Conservation (phyloP, 2,797 vertebrate genomes). For the Pygocentrus nattereri region DNA sequence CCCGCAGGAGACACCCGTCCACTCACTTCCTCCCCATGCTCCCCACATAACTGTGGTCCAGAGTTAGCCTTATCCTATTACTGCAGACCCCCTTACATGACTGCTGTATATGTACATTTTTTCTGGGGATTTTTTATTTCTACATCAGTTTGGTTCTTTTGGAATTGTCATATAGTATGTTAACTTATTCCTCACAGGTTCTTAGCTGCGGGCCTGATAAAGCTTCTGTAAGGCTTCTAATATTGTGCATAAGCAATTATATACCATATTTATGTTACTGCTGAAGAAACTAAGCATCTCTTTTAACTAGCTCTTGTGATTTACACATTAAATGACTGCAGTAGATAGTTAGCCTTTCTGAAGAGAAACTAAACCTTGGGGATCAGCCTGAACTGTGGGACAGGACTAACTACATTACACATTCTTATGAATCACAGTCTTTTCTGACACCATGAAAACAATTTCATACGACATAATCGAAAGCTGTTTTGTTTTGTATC, state of each 20-base stretch:
- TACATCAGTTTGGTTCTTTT: slow-evolving; percentile 26
- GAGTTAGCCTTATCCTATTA: slow-evolving; percentile 55
- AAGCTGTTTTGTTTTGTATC: not conserved
- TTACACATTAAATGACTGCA: not conserved
- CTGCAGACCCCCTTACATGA: slow-evolving; percentile 62
- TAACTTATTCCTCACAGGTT: slow-evolving; percentile 71
- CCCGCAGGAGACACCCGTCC: slow-evolving; percentile 86
- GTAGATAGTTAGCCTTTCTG: slow-evolving; percentile 10
- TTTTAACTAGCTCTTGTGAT: slow-evolving; percentile 19
- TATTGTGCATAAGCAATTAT: slow-evolving; percentile 61
- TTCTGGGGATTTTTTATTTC: slow-evolving; percentile 62
- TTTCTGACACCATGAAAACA: slow-evolving; percentile 1
- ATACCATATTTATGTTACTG: slow-evolving; percentile 34
- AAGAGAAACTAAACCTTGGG: not conserved
- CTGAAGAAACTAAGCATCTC: slow-evolving; percentile 13
- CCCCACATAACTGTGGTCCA: slow-evolving; percentile 76
- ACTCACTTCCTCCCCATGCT: slow-evolving; percentile 94
- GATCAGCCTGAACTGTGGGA: not conserved
- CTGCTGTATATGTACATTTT: slow-evolving; percentile 76
- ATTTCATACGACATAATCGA: not conserved
- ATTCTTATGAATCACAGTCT: not conserved
- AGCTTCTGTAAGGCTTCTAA: slow-evolving; percentile 57
- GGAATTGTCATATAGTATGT: slow-evolving; percentile 65
- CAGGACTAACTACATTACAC: not conserved
- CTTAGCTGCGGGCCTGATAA: slow-evolving; percentile 62